These are phyloP conservation scores for Lepidotrigona ventralis DNA, from an alignment of 1,140 invertebrate species.

Conservation along the genomic window DNA sequence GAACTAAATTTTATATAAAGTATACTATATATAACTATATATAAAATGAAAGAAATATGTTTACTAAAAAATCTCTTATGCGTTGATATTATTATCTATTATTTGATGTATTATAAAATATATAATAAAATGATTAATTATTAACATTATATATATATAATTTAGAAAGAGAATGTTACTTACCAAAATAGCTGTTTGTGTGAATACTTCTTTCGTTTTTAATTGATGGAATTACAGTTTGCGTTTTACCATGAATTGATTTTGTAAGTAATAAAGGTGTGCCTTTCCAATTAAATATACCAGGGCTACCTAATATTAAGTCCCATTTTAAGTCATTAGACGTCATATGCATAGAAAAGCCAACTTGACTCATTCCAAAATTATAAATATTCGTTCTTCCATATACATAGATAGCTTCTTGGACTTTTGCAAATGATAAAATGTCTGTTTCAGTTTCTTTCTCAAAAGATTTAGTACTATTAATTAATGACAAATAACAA, in stretches of 20 bases:
- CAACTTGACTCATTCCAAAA: constrained; percentile 69
- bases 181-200: constrained; percentile 61
- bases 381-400: constrained; percentile 32
- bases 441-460: constrained; percentile 29
- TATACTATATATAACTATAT: no score
- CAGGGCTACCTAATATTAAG: constrained; percentile 82
- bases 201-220: constrained; percentile 1
- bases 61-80: no score
- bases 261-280: constrained; percentile 33
- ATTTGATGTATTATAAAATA: background rate
- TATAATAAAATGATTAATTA: constrained; percentile 5
- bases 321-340: constrained; percentile 38
- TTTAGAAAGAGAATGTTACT: constrained; percentile 9
- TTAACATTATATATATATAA: background rate
- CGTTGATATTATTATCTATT: no score
- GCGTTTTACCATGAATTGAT: background rate
- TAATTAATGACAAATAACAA: constrained; percentile 73
- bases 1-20: no score
- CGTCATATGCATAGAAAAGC: constrained; percentile 71
- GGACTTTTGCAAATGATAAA: constrained; percentile 21
- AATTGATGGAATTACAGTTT: constrained; percentile 25
- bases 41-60: no score
- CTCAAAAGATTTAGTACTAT: constrained; percentile 40
- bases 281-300: constrained; percentile 81
- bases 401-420: background rate